Percentiles rank a stretch among this genome's conserved stretches.
These are phyloP conservation scores for Hylaeus anthracinus DNA, from an alignment of 1,140 invertebrate species.

Conservation along the genomic window DNA sequence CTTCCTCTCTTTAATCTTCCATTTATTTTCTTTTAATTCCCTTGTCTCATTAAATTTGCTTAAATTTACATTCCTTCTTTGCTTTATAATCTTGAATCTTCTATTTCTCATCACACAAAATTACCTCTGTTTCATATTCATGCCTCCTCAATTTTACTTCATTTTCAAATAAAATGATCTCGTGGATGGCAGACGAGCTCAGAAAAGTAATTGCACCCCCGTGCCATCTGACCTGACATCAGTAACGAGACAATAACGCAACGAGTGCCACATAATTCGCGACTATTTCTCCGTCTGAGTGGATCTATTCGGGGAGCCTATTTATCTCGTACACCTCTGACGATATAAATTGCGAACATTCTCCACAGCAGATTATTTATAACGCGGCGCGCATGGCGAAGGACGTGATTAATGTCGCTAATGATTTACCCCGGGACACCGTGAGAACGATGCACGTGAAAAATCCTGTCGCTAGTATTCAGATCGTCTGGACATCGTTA, in stretches of 20 bases:
- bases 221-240: conserved; percentile 9
- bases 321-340: conserved; percentile 27
- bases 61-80: too few species aligned
- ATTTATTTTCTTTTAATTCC: too few species aligned
- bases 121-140: too few species aligned
- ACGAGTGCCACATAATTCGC: conserved; percentile 31
- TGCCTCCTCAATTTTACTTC: too few species aligned
- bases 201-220: neutral
- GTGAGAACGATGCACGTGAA: neutral
- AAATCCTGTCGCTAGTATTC: neutral
- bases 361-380: conserved; percentile 44
- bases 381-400: neutral
- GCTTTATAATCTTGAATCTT: too few species aligned
- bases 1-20: too few species aligned
- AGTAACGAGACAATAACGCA: conserved; percentile 48
- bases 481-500: neutral
- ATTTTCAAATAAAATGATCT: neutral
- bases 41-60: too few species aligned
- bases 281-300: conserved; percentile 37
- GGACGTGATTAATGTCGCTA: conserved; percentile 8
- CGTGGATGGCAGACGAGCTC: neutral
- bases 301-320: conserved; percentile 45
- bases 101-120: too few species aligned
- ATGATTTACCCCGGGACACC: conserved; percentile 14
- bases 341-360: conserved; percentile 42